Conservation (phyloP, 2,113 vertebrate genomes). For the Myotis brandtii region DNA sequence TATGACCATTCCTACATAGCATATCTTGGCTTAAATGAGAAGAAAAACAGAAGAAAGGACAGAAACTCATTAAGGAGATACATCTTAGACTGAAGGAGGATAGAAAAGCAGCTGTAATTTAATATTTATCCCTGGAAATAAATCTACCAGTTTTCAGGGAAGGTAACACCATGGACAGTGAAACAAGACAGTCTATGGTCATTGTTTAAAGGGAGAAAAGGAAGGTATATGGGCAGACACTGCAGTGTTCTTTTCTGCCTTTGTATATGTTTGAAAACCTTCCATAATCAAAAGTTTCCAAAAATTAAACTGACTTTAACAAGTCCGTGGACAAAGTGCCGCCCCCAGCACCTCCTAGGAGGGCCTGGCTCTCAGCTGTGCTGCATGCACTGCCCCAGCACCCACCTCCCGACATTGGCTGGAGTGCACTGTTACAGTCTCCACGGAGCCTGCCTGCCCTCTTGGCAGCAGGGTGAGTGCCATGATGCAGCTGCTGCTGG, state of each 20-base stretch:
- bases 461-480: constrained; percentile 72
- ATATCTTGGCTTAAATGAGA: neutral
- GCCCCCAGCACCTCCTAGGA: neutral
- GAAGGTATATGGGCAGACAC: neutral
- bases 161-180: neutral
- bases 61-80: constrained; percentile 5
- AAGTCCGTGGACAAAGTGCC: neutral
- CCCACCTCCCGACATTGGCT: constrained; percentile 67
- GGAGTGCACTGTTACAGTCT: constrained; percentile 20
- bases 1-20: neutral
- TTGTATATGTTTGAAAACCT: neutral
- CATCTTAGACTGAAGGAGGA: neutral
- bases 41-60: constrained; percentile 8
- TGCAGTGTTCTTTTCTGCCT: neutral
- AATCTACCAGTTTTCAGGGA: neutral
- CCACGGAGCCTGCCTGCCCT: constrained; percentile 67
- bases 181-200: neutral
- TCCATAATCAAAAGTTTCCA: constrained; percentile 18
- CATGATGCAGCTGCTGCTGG: constrained; percentile 79
- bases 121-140: constrained; percentile 2
- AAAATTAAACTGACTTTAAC: neutral
- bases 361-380: constrained; percentile 14
- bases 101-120: neutral
- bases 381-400: neutral
- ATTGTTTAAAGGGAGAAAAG: neutral